These are phyloP conservation scores for Microctonus aethiopoides DNA, from an alignment of 2,888 invertebrate species.

Conservation along the genomic window DNA sequence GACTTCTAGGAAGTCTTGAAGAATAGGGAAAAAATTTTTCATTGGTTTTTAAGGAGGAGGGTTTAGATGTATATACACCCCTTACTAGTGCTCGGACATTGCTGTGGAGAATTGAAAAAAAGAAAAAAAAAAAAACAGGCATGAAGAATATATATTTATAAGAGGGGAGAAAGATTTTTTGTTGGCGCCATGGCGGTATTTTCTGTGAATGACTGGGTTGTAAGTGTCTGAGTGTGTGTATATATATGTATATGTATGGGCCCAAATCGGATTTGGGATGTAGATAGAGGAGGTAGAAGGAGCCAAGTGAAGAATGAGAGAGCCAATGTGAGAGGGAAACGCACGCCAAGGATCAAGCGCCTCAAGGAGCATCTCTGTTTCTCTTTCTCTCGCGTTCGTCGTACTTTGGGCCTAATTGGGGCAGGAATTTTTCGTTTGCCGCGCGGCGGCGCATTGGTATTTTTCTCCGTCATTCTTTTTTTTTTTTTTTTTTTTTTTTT, in stretches of 20 bases:
- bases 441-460: conserved; percentile 31
- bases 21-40: neutral
- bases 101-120: neutral
- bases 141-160: neutral
- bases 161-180: neutral
- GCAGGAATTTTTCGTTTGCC: conserved; percentile 54
- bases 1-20: neutral
- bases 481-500: neutral
- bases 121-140: neutral
- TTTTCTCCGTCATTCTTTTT: neutral
- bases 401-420: conserved; percentile 55
- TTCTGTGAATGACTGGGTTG: conserved; percentile 64
- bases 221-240: neutral
- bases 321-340: conserved; percentile 34
- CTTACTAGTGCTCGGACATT: no score
- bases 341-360: conserved; percentile 45
- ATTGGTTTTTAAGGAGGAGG: no score
- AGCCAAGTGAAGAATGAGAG: conserved; percentile 19
- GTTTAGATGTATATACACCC: no score
- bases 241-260: no score
- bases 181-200: conserved; percentile 45
- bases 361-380: conserved; percentile 9
- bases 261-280: conserved; percentile 35
- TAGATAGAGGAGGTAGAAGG: conserved; percentile 30
- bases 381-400: conserved; percentile 27